Evolutionary conservation across 2,888 invertebrate species (phyloP).

Genomic region (Torymus aiolomorphi): DNA sequence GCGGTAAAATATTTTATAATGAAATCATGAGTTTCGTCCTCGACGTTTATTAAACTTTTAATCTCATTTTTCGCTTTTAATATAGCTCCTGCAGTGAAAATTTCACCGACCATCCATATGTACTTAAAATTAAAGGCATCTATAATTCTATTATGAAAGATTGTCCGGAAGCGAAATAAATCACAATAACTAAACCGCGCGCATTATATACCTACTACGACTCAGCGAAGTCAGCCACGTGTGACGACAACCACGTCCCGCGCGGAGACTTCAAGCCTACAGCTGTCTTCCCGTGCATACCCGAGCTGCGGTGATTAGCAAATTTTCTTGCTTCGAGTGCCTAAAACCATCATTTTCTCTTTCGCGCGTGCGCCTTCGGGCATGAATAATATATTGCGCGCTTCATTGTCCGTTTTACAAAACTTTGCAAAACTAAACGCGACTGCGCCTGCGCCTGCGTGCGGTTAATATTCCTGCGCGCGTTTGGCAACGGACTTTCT

Average conservation of each 20-base stretch:
- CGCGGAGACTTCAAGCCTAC: background rate
- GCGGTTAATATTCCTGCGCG: constrained; percentile 13
- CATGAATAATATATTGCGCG: constrained; percentile 31
- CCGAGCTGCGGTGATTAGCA: background rate
- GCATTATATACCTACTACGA: background rate
- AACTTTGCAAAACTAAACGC: constrained; percentile 32
- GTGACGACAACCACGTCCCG: background rate
- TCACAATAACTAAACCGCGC: too few species aligned
- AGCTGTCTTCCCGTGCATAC: background rate
- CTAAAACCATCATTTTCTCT: constrained; percentile 30
- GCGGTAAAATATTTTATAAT: too few species aligned
- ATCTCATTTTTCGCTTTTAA: too few species aligned
- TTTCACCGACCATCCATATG: too few species aligned
- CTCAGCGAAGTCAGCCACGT: background rate
- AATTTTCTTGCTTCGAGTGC: constrained; percentile 7
- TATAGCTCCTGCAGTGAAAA: too few species aligned
- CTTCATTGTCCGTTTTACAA: constrained; percentile 25
- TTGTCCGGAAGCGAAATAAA: too few species aligned
- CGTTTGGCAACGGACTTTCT: constrained; percentile 24
- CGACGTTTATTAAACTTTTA: too few species aligned
- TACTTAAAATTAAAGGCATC: too few species aligned
- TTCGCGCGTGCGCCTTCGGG: constrained; percentile 24
- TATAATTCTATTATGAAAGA: too few species aligned
- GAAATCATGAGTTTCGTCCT: too few species aligned
- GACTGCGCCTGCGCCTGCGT: too few species aligned